Conservation (phyloP, 2,797 vertebrate species). For the Limnodromus scolopaceus region DNA sequence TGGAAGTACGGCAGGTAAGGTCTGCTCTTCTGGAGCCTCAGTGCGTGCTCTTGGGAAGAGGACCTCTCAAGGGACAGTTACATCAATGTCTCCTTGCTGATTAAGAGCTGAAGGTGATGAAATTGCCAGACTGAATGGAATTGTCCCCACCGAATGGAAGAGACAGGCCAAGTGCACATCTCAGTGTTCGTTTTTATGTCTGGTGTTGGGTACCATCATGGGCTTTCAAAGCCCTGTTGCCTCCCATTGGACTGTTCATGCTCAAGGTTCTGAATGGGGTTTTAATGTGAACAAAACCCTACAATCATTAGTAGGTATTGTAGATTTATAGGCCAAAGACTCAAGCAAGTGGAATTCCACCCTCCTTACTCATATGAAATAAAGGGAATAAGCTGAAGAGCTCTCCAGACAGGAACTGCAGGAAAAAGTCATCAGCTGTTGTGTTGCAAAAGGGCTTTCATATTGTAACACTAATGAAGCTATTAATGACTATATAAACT, state of each 20-base stretch:
- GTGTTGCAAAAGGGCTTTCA: slow-evolving; percentile 31
- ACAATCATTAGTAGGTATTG: neutral
- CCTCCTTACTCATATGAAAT: neutral
- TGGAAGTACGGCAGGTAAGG: slow-evolving; percentile 90
- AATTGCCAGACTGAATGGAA: neutral
- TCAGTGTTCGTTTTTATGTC: neutral
- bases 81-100: neutral
- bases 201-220: neutral
- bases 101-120: neutral
- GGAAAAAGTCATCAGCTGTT: slow-evolving; percentile 12
- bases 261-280: neutral
- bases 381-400: slow-evolving; percentile 24
- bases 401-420: slow-evolving; percentile 19
- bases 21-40: neutral
- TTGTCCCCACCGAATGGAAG: neutral
- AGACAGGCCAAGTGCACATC: neutral
- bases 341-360: neutral
- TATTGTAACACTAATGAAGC: slow-evolving; percentile 18
- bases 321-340: neutral
- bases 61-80: neutral
- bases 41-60: neutral
- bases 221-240: neutral
- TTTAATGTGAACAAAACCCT: neutral
- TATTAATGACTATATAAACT: slow-evolving; percentile 1
- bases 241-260: neutral